Conservation (phyloP, 2,113 vertebrate species). For the Tringa solitaria region DNA sequence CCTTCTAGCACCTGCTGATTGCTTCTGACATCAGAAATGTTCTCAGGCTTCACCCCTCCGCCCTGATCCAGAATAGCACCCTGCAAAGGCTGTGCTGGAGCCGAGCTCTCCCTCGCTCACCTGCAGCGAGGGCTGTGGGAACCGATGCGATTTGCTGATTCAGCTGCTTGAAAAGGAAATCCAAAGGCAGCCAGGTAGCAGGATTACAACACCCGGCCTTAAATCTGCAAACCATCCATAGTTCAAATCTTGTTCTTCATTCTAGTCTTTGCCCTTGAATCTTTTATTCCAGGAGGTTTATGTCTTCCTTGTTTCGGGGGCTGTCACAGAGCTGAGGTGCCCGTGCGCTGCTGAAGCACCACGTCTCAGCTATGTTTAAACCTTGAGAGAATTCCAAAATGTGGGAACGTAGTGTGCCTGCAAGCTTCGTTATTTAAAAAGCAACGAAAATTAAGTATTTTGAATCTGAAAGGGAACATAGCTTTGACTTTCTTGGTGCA, state of each 20-base stretch:
- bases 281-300: accelerated
- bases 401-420: accelerated
- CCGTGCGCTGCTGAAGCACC: not conserved
- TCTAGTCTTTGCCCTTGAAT: not conserved
- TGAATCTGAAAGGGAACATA: accelerated
- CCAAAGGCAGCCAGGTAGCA: not conserved
- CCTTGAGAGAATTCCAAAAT: accelerated
- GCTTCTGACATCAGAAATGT: not conserved
- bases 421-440: not conserved
- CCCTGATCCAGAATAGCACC: not conserved
- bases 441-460: not conserved
- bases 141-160: not conserved
- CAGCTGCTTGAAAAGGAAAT: not conserved
- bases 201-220: not conserved
- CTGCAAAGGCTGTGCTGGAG: not conserved
- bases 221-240: not conserved
- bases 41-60: not conserved
- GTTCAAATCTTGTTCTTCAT: accelerated
- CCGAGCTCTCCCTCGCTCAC: not conserved
- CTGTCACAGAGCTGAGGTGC: not conserved
- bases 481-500: not conserved
- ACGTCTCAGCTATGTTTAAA: accelerated
- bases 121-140: not conserved
- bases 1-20: not conserved
- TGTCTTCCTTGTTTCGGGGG: not conserved